Conservation (phyloP, 1,140 invertebrate species). For the Ooceraea biroi region DNA sequence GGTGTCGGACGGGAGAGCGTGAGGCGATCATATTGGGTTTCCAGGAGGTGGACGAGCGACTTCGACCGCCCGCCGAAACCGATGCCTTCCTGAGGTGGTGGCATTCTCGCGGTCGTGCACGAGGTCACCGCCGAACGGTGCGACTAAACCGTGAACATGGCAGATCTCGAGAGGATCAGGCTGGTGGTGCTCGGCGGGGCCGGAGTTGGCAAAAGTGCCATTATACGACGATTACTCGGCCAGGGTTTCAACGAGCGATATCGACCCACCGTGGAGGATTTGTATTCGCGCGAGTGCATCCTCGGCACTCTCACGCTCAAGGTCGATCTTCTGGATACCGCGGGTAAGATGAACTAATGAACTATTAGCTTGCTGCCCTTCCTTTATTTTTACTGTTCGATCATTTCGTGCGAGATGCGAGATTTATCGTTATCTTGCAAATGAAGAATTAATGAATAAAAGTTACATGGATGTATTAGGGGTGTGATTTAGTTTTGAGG, state of each 20-base stretch:
- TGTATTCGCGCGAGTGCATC: constrained; percentile 95
- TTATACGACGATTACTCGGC: constrained; percentile 94
- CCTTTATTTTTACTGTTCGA: not conserved
- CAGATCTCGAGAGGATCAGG: constrained; percentile 93
- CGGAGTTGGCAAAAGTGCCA: constrained; percentile 94
- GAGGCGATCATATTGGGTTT: constrained; percentile 62
- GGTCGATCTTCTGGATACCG: constrained; percentile 96
- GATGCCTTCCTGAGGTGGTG: constrained; percentile 56
- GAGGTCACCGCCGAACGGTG: constrained; percentile 4
- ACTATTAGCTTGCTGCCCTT: too few species aligned
- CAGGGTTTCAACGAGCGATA: constrained; percentile 94
- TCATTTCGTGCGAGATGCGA: not conserved
- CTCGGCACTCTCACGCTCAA: constrained; percentile 91
- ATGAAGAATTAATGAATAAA: too few species aligned
- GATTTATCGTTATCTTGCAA: too few species aligned
- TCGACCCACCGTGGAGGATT: constrained; percentile 95
- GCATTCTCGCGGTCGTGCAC: constrained; percentile 41
- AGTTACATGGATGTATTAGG: too few species aligned
- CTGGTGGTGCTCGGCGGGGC: constrained; percentile 94
- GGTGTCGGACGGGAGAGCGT: not conserved
- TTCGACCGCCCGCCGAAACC: not conserved
- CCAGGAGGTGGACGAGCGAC: not conserved
- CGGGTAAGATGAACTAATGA: constrained; percentile 84
- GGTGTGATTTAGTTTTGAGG: too few species aligned
- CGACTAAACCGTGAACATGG: constrained; percentile 83